Conservation (phyloP, 1,140 invertebrate genomes). For the Leptinotarsa defecta region DNA sequence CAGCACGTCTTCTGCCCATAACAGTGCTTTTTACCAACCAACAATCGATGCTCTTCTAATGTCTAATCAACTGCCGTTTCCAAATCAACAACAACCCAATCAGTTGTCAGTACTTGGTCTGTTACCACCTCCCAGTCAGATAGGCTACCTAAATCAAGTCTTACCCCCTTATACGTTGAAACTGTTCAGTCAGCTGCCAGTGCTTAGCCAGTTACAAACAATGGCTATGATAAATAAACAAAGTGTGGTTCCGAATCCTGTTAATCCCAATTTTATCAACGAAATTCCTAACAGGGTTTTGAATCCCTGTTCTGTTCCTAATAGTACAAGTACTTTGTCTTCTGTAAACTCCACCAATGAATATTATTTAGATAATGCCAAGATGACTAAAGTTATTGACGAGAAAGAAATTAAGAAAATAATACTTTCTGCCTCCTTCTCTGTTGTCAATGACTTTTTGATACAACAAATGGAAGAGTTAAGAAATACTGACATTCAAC, state of each 20-base stretch:
- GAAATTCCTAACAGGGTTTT: neutral
- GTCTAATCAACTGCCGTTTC: too few species aligned
- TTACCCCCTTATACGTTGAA: neutral
- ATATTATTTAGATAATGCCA: neutral
- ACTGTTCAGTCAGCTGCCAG: neutral
- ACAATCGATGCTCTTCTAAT: too few species aligned
- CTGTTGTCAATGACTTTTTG: conserved; percentile 31
- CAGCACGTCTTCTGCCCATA: too few species aligned
- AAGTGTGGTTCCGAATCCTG: neutral
- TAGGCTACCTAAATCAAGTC: neutral
- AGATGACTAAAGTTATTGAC: conserved; percentile 1
- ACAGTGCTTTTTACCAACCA: too few species aligned
- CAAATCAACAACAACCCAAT: too few species aligned
- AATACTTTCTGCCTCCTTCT: neutral
- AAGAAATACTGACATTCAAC: conserved; percentile 1
- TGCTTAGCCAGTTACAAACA: neutral
- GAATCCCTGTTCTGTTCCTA: neutral
- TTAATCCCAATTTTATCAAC: neutral
- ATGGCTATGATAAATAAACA: neutral
- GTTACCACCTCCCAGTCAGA: neutral
- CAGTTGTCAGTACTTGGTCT: neutral
- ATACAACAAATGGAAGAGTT: conserved; percentile 32
- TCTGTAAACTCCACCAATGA: neutral
- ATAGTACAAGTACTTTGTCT: neutral
- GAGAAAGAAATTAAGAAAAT: conserved; percentile 11